These are phyloP conservation scores for Heterocephalus glaber DNA, from an alignment of 2,113 vertebrate genomes.

Conservation along the genomic window DNA sequence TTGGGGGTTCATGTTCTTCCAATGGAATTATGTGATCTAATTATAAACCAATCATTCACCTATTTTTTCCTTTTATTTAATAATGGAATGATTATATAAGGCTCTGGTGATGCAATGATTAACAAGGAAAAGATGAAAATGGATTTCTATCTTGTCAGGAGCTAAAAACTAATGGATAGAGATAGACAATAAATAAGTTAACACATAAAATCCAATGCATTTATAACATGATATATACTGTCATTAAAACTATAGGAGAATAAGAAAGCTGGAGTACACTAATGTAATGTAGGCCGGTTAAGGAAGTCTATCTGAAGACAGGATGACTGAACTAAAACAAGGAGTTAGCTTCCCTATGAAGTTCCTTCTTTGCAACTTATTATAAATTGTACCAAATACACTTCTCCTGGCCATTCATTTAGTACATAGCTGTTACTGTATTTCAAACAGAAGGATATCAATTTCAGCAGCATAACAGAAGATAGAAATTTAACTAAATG, in stretches of 20 bases:
- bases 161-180: neutral
- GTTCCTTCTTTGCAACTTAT: neutral
- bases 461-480: neutral
- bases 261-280: neutral
- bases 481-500: neutral
- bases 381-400: neutral
- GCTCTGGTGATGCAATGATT: neutral
- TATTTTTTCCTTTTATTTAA: neutral
- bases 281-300: neutral
- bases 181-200: neutral
- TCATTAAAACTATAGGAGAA: neutral
- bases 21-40: neutral
- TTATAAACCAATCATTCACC: neutral
- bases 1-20: neutral
- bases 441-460: neutral
- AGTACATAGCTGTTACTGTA: neutral
- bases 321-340: too few species aligned
- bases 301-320: neutral
- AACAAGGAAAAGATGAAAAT: neutral
- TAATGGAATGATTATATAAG: neutral
- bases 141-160: neutral
- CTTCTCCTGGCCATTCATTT: neutral
- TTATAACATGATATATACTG: neutral
- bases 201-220: neutral
- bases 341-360: neutral